These are phyloP conservation scores for Hyperoplus lanceolatus DNA, from an alignment of 2,797 vertebrate species.

Conservation along the genomic window DNA sequence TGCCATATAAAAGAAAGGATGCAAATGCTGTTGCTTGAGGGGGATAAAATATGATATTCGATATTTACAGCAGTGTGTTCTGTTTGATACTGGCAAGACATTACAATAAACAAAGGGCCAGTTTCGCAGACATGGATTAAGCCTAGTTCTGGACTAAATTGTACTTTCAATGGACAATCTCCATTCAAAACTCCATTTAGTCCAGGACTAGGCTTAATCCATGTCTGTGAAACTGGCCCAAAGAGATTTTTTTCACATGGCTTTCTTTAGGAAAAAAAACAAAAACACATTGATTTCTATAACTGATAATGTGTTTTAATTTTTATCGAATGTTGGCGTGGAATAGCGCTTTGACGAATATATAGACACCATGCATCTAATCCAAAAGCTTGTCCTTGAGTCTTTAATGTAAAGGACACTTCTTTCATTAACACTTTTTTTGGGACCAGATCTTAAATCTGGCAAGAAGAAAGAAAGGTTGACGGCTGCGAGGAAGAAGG, in stretches of 20 bases:
- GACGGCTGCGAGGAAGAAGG: slow-evolving; percentile 22
- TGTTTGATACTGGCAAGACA: slow-evolving; percentile 12
- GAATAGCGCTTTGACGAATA: slow-evolving; percentile 40
- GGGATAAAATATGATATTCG: slow-evolving; percentile 23
- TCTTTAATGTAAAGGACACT: slow-evolving; percentile 50
- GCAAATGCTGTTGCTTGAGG: slow-evolving; percentile 7
- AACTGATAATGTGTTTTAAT: slow-evolving; percentile 3
- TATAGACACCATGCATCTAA: slow-evolving; percentile 29
- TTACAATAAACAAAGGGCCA: not conserved
- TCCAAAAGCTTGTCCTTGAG: slow-evolving; percentile 45
- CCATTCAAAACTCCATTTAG: no score
- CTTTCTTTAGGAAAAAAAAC: not conserved
- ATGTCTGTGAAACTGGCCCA: no score
- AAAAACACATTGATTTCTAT: slow-evolving; percentile 6
- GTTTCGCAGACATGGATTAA: no score
- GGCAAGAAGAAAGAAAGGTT: slow-evolving; percentile 47
- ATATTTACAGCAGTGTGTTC: slow-evolving; percentile 7
- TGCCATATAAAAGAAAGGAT: slow-evolving; percentile 2
- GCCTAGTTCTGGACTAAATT: no score
- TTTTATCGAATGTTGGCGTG: slow-evolving; percentile 18
- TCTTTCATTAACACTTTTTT: slow-evolving; percentile 52
- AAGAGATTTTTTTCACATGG: not conserved
- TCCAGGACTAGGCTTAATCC: no score
- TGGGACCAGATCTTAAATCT: slow-evolving; percentile 48
- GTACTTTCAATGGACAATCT: no score